Conservation (phyloP, 2,797 vertebrate species). For the Muraenolepis orangiensis region DNA sequence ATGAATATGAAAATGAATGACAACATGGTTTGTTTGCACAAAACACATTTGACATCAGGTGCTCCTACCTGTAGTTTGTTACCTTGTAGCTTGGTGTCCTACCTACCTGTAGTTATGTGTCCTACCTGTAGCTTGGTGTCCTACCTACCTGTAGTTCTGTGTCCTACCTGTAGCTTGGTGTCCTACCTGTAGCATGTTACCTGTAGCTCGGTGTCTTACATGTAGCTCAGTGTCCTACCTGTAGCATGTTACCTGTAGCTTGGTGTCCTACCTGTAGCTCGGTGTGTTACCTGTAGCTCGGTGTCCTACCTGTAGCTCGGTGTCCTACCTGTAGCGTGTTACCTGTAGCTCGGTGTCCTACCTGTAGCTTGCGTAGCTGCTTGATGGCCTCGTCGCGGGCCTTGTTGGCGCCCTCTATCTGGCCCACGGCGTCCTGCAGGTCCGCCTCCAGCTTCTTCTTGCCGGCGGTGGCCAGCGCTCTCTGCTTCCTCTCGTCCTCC, state of each 20-base stretch:
- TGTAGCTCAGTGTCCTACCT: not conserved
- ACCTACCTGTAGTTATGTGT: not conserved
- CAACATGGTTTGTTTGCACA: too few relatives aligned
- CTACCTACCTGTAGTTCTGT: not conserved
- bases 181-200: slow-evolving; percentile 84
- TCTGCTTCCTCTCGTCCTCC: slow-evolving; percentile 96
- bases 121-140: not conserved
- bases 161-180: not conserved
- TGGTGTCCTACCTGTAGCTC: not conserved
- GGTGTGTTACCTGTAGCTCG: not conserved
- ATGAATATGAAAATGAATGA: too few relatives aligned
- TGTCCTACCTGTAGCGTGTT: not conserved
- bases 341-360: slow-evolving; percentile 33
- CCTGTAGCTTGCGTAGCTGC: slow-evolving; percentile 96
- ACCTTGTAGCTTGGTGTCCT: not conserved
- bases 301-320: too few relatives aligned
- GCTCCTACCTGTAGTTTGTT: not conserved
- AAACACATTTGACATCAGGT: too few relatives aligned
- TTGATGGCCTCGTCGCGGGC: slow-evolving; percentile 97
- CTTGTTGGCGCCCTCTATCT: slow-evolving; percentile 94
- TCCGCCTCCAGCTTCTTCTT: slow-evolving; percentile 99
- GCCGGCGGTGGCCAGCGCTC: slow-evolving; percentile 85
- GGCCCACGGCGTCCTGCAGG: slow-evolving; percentile 90
- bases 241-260: not conserved
- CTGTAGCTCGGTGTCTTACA: not conserved